These are phyloP conservation scores for Alectoris magna DNA, from an alignment of 2,797 vertebrate genomes.

Conservation along the genomic window DNA sequence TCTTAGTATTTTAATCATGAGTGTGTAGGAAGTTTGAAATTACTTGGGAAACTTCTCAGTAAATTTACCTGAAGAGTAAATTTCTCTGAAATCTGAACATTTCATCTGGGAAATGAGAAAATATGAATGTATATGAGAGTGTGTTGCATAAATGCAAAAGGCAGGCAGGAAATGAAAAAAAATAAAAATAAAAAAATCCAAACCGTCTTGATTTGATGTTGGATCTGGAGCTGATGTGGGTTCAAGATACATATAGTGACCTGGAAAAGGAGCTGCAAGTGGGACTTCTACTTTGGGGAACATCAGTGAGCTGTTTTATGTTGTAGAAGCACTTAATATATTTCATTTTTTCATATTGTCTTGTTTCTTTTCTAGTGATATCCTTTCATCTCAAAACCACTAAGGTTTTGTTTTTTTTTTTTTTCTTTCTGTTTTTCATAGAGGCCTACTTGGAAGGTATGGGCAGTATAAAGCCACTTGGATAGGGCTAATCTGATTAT, in stretches of 20 bases:
- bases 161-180: neutral
- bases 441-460: conserved; percentile 3
- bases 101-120: neutral
- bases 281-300: neutral
- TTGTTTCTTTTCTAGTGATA: neutral
- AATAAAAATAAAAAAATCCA: neutral
- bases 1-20: neutral
- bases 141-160: neutral
- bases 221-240: neutral
- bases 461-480: conserved; percentile 21
- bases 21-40: neutral
- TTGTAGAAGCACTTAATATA: neutral
- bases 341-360: neutral
- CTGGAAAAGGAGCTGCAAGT: neutral
- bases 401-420: neutral
- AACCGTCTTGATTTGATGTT: neutral
- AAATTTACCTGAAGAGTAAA: neutral
- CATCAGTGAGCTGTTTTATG: neutral
- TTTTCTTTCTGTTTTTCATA: neutral
- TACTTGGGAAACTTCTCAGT: neutral
- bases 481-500: neutral
- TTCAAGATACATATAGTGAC: neutral
- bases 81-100: neutral
- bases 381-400: neutral
- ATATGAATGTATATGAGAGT: neutral